phyloP scores from a whole-genome alignment of 2,888 invertebrate genomes.

The Epinotia brunnichana region DNA sequence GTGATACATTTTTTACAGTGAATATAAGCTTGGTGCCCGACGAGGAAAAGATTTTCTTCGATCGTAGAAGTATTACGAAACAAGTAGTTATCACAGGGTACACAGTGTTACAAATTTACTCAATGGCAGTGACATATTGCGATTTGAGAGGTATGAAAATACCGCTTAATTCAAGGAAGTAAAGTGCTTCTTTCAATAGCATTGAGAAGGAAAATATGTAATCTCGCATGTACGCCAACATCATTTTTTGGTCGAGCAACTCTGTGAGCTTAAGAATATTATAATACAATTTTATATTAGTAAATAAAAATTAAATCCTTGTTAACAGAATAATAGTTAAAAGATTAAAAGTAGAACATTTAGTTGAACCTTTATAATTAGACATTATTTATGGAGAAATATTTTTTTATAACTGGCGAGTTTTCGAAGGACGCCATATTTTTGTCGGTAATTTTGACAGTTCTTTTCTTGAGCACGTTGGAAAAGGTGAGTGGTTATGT shows the following conservation, averaged over 20 bases:
- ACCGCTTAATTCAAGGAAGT: fast-evolving
- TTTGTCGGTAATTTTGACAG: constrained; percentile 57
- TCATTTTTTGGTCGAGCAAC: neutral
- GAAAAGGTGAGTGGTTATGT: constrained; percentile 64
- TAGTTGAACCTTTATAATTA: neutral
- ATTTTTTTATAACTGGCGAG: constrained; percentile 33
- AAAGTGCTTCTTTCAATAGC: constrained; percentile 2
- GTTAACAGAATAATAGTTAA: neutral
- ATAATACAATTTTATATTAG: neutral
- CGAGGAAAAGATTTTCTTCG: constrained; percentile 42
- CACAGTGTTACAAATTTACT: constrained; percentile 22
- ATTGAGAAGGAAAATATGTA: neutral
- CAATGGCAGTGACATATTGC: constrained; percentile 5
- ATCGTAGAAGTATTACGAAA: constrained; percentile 55
- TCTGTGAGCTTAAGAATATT: neutral
- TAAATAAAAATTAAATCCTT: neutral
- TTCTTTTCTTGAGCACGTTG: constrained; percentile 71
- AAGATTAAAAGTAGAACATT: neutral
- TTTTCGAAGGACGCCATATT: constrained; percentile 40
- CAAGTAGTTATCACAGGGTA: constrained; percentile 61
- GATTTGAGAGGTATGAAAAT: neutral
- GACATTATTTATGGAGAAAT: neutral
- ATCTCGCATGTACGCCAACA: neutral
- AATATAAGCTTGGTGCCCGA: constrained; percentile 27
- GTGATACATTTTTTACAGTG: constrained; percentile 73